Conservation (phyloP, 1,140 invertebrate species). For the Rhizoglyphus robini region DNA sequence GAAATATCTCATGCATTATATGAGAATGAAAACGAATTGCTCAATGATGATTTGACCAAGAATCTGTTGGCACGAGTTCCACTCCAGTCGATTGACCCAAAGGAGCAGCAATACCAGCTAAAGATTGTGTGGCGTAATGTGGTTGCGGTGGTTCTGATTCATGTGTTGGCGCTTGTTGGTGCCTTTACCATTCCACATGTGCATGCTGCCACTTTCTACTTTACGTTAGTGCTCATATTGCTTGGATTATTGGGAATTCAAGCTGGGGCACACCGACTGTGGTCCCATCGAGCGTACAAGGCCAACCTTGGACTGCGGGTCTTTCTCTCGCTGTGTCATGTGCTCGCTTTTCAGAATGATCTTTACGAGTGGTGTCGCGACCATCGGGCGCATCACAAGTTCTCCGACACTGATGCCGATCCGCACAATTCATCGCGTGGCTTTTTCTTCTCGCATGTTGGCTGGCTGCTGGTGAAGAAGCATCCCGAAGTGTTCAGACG, state of each 20-base stretch:
- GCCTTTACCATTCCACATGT: slow-evolving; percentile 50
- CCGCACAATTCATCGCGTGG: no score
- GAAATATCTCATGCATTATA: no score
- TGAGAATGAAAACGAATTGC: no score
- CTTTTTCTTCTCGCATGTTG: no score
- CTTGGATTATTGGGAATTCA: no score
- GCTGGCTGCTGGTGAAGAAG: slow-evolving; percentile 71
- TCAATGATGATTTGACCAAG: no score
- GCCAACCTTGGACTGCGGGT: slow-evolving; percentile 37
- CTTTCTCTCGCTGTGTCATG: slow-evolving; percentile 30
- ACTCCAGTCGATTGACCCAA: no score
- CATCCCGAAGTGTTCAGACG: slow-evolving; percentile 76
- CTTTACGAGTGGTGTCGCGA: slow-evolving; percentile 83
- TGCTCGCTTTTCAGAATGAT: slow-evolving; percentile 52
- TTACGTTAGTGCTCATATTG: not conserved
- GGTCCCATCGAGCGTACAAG: slow-evolving; percentile 42
- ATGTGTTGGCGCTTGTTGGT: slow-evolving; percentile 69
- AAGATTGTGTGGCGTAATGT: slow-evolving; percentile 87
- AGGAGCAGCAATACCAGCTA: slow-evolving; percentile 25
- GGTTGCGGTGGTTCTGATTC: slow-evolving; percentile 61
- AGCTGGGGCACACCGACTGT: no score
- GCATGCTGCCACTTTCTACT: no score
- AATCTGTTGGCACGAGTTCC: no score
- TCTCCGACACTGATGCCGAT: no score
- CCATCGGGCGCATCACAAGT: slow-evolving; percentile 89